phyloP scores from a whole-genome alignment of 2,797 vertebrate genomes.

The Sebastes steindachneri region DNA sequence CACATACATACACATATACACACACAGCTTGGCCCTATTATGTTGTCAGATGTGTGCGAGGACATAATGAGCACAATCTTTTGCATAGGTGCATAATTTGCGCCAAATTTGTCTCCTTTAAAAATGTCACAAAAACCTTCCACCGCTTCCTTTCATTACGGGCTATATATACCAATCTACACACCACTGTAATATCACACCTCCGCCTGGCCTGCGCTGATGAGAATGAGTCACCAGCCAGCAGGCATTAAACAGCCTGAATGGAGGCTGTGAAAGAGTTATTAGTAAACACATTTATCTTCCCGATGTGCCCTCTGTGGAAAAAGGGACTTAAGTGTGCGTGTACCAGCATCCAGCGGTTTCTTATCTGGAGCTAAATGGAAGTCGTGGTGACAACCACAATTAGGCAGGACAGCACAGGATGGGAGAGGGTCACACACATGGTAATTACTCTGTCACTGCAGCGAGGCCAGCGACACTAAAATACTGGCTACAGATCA shows the following conservation, averaged over 20 bases:
- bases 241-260: conserved; percentile 50
- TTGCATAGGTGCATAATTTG: conserved; percentile 20
- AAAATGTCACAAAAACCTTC: conserved; percentile 21
- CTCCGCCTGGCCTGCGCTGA: conserved; percentile 35
- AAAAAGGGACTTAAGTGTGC: conserved; percentile 68
- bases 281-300: conserved; percentile 78
- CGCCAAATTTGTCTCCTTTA: conserved; percentile 18
- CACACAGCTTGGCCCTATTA: background rate
- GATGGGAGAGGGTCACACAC: conserved; percentile 74
- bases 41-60: background rate
- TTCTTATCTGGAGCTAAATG: conserved; percentile 87
- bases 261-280: conserved; percentile 60
- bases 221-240: conserved; percentile 67
- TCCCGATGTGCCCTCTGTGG: conserved; percentile 53
- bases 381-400: conserved; percentile 86
- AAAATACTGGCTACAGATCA: conserved; percentile 74
- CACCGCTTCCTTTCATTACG: conserved; percentile 26
- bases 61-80: conserved; percentile 14
- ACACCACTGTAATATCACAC: conserved; percentile 48
- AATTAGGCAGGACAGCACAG: conserved; percentile 86
- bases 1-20: background rate
- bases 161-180: conserved; percentile 29
- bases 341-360: conserved; percentile 72
- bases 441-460: conserved; percentile 86
- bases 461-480: conserved; percentile 68